Conservation (phyloP, 2,888 invertebrate species). For the Apantesis nais region DNA sequence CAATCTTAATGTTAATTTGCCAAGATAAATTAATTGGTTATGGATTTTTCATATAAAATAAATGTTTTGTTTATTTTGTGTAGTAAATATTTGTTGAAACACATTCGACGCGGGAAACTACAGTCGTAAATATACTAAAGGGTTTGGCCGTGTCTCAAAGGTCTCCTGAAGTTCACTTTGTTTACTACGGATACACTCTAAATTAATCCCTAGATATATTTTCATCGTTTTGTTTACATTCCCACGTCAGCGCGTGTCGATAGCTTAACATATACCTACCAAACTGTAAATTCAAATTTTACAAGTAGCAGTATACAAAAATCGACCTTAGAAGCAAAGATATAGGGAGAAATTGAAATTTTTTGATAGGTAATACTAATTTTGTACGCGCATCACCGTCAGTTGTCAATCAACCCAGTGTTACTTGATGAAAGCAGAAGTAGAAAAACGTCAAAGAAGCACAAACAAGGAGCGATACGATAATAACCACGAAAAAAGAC, state of each 20-base stretch:
- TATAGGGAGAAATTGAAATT: constrained; percentile 22
- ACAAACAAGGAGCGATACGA: constrained; percentile 29
- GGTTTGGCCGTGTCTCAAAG: constrained; percentile 5
- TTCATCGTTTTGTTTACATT: constrained; percentile 74
- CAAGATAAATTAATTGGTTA: constrained; percentile 21
- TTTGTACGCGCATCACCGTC: constrained; percentile 53
- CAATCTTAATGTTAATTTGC: constrained; percentile 8
- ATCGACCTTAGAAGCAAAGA: constrained; percentile 45
- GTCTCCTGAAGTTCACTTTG: constrained; percentile 17
- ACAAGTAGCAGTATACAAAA: constrained; percentile 32
- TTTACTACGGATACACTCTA: constrained; percentile 53
- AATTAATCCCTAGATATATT: constrained; percentile 60
- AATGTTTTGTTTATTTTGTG: neutral
- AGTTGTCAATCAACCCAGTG: constrained; percentile 66
- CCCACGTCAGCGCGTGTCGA: constrained; percentile 77
- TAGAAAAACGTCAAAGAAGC: constrained; percentile 54
- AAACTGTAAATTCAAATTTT: constrained; percentile 41
- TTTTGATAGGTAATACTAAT: constrained; percentile 19
- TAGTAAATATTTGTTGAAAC: neutral
- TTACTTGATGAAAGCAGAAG: constrained; percentile 55
- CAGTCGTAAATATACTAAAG: constrained; percentile 1
- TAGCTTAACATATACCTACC: constrained; percentile 57
- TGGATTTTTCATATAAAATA: constrained; percentile 21
- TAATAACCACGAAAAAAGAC: constrained; percentile 33
- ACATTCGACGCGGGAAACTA: constrained; percentile 26